Evolutionary conservation across 2,797 vertebrate species (phyloP), one percentile per base, ranked within the genome.

Genomic region (Labeo calbasu): DNA sequence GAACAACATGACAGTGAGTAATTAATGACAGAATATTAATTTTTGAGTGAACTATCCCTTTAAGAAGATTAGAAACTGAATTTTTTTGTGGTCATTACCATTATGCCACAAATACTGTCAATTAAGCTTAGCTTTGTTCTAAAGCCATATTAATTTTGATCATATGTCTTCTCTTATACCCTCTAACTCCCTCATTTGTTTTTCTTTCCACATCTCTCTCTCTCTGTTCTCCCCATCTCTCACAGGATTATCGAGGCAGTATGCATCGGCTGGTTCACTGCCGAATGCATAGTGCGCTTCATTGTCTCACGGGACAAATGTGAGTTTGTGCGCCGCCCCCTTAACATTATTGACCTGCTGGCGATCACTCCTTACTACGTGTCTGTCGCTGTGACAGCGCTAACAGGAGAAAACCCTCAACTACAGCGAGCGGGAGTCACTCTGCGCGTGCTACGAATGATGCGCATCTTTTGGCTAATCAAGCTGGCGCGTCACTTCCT

Each of bases 381-480:
- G 88, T 96, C 96, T 40, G 95, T 95, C 83, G 87, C 95, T 88
- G 97, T 98, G 94, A 97, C 97, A 82, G 95, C 96, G 11, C 91
- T 98, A 88, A 97, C 98, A 7, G 95, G 96, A 46, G 98, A 98
- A 79, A 98, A 97, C 32, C 96, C 96, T 0, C 97, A 99, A 88
- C 96, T 99, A 40, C 98, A 99, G 90, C 96, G 97, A 53, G 98
- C 97, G 11, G 98, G 98, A 68, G 95, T 99, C 91, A 95, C 98
- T 57, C 93, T 99, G 89, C 95, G 98, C 50, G 97, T 98, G 86
- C 95, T 99, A 90, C 95, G 98, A 90, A 99, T 99, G 98, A 98
- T 99, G 98, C 94, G 98, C 89, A 98, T 99, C 93, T 99, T 99
- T 93, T 99, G 98, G 98, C 96, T 99, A 86, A 98, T 99, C 93